Percentiles rank a stretch among this genome's conserved stretches.
Evolutionary conservation across 2,797 vertebrate genomes (phyloP).

Genomic region (Phalanger gymnotis): DNA sequence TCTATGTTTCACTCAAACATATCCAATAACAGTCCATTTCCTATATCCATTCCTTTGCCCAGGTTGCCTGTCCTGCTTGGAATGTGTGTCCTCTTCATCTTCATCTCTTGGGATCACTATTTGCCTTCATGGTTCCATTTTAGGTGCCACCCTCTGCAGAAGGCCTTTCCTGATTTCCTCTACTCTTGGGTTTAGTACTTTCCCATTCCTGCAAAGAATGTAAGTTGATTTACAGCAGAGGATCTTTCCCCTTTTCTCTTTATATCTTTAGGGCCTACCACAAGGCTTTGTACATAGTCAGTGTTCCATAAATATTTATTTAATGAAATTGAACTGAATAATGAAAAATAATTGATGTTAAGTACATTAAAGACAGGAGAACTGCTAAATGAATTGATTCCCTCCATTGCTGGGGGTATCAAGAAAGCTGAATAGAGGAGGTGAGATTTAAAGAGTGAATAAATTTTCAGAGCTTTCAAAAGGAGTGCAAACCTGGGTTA

Average conservation of each 20-base stretch:
- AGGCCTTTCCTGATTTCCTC: background rate
- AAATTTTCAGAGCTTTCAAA: background rate
- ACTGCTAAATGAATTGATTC: background rate
- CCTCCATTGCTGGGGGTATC: background rate
- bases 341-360: background rate
- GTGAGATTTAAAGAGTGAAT: background rate
- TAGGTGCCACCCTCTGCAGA: background rate
- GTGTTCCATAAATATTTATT: background rate
- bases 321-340: conserved; percentile 1
- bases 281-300: conserved; percentile 9
- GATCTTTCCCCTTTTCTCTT: background rate
- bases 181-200: background rate
- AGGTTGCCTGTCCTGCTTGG: background rate
- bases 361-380: background rate
- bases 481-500: background rate
- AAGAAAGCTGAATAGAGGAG: background rate
- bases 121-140: background rate
- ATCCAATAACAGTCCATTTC: background rate
- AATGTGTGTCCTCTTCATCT: background rate
- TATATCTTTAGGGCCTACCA: background rate
- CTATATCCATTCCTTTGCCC: background rate
- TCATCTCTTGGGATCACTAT: background rate
- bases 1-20: background rate
- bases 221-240: background rate
- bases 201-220: background rate